phyloP scores from a whole-genome alignment of 2,888 invertebrate genomes.

The Napeogenes sylphis region DNA sequence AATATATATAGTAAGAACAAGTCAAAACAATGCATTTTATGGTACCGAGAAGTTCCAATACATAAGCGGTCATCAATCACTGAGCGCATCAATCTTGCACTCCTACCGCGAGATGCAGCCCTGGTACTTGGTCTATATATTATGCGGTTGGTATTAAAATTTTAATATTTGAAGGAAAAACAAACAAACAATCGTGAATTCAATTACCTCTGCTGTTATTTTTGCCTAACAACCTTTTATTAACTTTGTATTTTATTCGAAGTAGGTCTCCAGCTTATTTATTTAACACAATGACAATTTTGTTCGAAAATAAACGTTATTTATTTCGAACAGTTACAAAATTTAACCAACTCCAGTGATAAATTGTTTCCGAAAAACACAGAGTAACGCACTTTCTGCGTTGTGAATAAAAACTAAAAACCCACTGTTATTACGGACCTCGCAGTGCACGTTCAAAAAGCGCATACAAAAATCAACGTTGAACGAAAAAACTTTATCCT shows the following conservation, averaged over 20 bases:
- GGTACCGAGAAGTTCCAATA: constrained; percentile 1
- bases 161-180: too few relatives aligned
- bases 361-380: constrained; percentile 11
- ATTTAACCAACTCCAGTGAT: not conserved
- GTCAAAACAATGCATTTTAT: constrained; percentile 2
- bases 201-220: too few relatives aligned
- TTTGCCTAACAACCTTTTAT: too few relatives aligned
- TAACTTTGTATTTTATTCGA: too few relatives aligned
- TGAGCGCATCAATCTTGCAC: constrained; percentile 64
- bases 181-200: too few relatives aligned
- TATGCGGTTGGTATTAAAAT: too few relatives aligned
- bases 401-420: constrained; percentile 17
- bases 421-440: constrained; percentile 24
- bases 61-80: constrained; percentile 44
- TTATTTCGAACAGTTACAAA: not conserved
- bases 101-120: constrained; percentile 54
- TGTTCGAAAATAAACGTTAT: not conserved
- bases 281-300: not conserved
- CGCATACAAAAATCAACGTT: constrained; percentile 45
- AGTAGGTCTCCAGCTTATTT: too few relatives aligned
- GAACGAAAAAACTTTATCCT: constrained; percentile 64
- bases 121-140: constrained; percentile 42
- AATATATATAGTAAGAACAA: not conserved
- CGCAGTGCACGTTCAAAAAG: constrained; percentile 25
- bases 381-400: constrained; percentile 11